Evolutionary conservation across 2,797 vertebrate species (phyloP), one percentile per base, ranked within the genome.

Genomic region (Miichthys miiuy): DNA sequence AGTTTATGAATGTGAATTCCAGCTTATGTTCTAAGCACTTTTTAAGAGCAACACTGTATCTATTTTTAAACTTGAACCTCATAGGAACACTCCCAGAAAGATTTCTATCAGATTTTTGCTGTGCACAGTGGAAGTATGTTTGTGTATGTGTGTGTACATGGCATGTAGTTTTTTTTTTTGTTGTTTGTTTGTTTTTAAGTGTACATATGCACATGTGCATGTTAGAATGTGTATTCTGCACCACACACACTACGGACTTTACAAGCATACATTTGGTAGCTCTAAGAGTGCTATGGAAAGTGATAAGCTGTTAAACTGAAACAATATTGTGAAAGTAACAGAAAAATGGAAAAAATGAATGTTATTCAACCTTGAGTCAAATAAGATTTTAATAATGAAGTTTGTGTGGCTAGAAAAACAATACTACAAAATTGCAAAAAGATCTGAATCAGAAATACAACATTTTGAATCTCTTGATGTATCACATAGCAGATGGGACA

Each of bases 61-160:
- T 81, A 66, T 81, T 86, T 79, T 73, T 86, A 68, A 77, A 72
- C 1, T 1, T 68, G 30, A 68, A 60, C 69, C 50, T 69, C 46
- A 21, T 1, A 48, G 42, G 62, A 63, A 75, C 16, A 9, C 27
- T 82, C 72, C 78, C 71, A 34, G 20, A 67, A 64, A 68, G 75
- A 72, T 66, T 84, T 68, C 30, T 79, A 81, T 80, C 80, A 58
- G 80, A 87, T 87, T 55, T 62, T 50, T 81, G 42, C 68, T 71
- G 71, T 80, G 21, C 69, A 77, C 42, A 20, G 54, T 38, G 44
- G 25, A 72, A 65, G 34, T 48, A 60, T 67, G 41, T 46, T n/a
- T 20, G 70, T 51, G 13, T 46, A 8, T 84, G 21, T 74, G 44
- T 7, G 14, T 30, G 47, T 60, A 30, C 30, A 30, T 5, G 5